Evolutionary conservation across 2,888 invertebrate species (phyloP), one percentile per base, ranked within the genome.

Genomic region (Dioctria linearis): DNA sequence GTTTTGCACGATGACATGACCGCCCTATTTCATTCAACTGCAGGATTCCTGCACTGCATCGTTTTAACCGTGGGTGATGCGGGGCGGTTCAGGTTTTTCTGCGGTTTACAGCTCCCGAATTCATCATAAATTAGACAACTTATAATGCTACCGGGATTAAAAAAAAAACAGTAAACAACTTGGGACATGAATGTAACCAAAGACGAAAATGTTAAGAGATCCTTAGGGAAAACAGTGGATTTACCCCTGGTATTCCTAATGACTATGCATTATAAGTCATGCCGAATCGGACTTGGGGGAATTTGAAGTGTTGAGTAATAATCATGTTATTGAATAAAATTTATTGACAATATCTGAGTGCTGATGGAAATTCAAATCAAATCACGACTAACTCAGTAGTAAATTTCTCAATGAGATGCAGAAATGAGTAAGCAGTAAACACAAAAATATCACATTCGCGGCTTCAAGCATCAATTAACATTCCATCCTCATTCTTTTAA

Each of bases 71-170:
- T 25, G 25, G 0, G 25, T 54, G 11, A 8, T 61, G 37, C 37
- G 61, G 37, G 51, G 6, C 37, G 39, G 13, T 69, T 46, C 51
- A 39, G 51, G 51, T 37, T 13, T 69, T 4, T 67, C 46, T 69
- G 54, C 5, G 54, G 69, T 69, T 54, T 69, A 9, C 8, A 8
- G 51, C 69, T 51, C 37, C 69, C 51, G 54, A 69, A 69, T 69
- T 54, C 13, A 69, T 69, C n/a, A 5, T 25, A 51, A 13, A 37
- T 49, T 25, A 25, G 25, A 25, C 25, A 25, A 25, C 25, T 25
- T 25, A 25, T 25, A 25, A 25, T 25, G 25, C 25, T 25, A 25
- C 25, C 25, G 25, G 25, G 25, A 25, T 25, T 25, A 25, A 25
- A 25, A 25, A 25, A 25, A 25, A 25, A 25, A 2, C 25, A 25